A percentile compares a stretch with the other conserved stretches of the same genome.
phyloP scores from a whole-genome alignment of 1,140 invertebrate genomes.

The Aricia agestis region DNA sequence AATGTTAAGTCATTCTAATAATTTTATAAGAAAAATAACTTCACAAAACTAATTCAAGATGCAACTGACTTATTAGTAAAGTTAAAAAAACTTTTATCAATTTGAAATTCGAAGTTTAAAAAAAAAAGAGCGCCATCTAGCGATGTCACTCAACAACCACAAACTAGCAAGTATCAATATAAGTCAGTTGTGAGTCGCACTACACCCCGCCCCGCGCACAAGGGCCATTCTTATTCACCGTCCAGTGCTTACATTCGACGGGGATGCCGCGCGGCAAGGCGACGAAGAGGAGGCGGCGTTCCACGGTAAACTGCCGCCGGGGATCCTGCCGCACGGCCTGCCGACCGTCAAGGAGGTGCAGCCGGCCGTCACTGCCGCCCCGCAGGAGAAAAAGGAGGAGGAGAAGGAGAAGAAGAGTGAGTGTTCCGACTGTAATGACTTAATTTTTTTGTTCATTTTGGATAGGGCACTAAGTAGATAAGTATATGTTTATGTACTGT shows the following conservation, averaged over 20 bases:
- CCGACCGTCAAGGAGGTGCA: constrained; percentile 96
- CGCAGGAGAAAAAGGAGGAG: constrained; percentile 84
- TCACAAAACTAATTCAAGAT: neutral
- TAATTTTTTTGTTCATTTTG: neutral
- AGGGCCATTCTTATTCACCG: constrained; percentile 88
- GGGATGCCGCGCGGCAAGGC: constrained; percentile 87
- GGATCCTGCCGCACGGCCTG: constrained; percentile 92
- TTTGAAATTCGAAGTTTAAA: no score
- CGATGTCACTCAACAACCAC: no score
- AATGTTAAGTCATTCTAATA: no score
- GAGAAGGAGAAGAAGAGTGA: constrained; percentile 76
- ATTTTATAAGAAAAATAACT: neutral
- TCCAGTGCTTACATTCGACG: constrained; percentile 99
- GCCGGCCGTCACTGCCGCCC: constrained; percentile 89
- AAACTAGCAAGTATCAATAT: neutral
- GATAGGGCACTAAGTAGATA: no score
- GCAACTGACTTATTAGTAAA: constrained; percentile 7
- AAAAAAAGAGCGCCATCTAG: no score
- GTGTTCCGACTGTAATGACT: constrained; percentile 4
- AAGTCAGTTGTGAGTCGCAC: constrained; percentile 37
- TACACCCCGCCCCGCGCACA: constrained; percentile 38
- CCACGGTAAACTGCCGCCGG: constrained; percentile 92
- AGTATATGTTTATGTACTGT: no score
- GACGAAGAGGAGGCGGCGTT: constrained; percentile 93
- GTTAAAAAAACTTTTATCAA: no score